phyloP scores from a whole-genome alignment of 2,797 vertebrate species.

The Enteromius unitaeniatus region DNA sequence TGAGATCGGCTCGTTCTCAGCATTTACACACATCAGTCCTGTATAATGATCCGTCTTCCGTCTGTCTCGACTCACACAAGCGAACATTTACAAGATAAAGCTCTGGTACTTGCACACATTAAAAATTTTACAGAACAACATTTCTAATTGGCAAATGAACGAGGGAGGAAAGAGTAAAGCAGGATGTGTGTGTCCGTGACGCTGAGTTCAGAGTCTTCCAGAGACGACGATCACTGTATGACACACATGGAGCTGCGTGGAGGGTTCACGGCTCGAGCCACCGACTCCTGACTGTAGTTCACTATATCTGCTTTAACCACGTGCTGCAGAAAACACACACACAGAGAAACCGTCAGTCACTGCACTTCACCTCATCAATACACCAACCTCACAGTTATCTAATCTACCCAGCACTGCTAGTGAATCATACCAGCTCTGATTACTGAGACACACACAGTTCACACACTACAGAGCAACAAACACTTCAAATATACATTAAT shows the following conservation, averaged over 20 bases:
- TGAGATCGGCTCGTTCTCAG: neutral
- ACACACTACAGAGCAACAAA: no score
- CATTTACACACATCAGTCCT: neutral
- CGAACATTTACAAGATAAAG: neutral
- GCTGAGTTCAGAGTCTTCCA: neutral
- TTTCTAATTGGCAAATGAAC: constrained; percentile 16
- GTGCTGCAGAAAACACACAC: constrained; percentile 75
- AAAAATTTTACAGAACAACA: neutral
- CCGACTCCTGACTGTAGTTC: constrained; percentile 97
- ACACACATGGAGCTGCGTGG: constrained; percentile 97
- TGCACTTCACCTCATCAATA: no score
- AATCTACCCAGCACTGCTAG: no score
- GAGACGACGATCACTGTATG: constrained; percentile 84
- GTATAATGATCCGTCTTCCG: neutral
- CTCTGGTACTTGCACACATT: neutral
- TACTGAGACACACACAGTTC: no score
- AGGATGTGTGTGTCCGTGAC: neutral
- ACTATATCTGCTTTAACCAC: constrained; percentile 99
- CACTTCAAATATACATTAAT: no score
- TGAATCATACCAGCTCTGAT: no score
- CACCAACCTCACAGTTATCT: no score
- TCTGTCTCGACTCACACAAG: neutral
- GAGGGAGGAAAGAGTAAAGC: constrained; percentile 39
- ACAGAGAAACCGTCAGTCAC: neutral
- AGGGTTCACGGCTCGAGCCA: constrained; percentile 86